Percentiles rank a stretch among this genome's conserved stretches.
Evolutionary conservation across 2,888 invertebrate genomes (phyloP).

Genomic region (Drosophila mulleri): DNA sequence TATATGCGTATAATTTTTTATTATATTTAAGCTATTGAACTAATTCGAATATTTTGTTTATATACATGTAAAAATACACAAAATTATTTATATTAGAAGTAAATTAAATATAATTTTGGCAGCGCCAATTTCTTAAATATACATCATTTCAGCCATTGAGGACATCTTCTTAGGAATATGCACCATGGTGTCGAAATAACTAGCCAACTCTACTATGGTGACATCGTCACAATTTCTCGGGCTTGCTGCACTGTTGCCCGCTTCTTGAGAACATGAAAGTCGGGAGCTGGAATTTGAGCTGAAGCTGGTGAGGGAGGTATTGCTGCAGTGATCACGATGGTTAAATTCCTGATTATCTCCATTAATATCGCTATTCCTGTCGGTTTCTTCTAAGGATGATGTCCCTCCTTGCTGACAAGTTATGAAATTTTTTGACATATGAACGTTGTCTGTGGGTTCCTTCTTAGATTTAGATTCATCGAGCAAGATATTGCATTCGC

Average conservation of each 20-base stretch:
- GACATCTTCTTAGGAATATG: conserved; percentile 99
- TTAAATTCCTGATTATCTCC: conserved; percentile 8
- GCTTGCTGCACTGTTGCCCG: conserved; percentile 85
- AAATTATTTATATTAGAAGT: background rate
- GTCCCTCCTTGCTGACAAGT: conserved; percentile 32
- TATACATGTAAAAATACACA: conserved; percentile 32
- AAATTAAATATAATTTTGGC: conserved; percentile 1
- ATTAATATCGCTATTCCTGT: conserved; percentile 5
- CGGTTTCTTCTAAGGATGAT: conserved; percentile 1
- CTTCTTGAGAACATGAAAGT: conserved; percentile 91
- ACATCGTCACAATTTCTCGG: conserved; percentile 87
- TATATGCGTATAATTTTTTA: conserved; percentile 17
- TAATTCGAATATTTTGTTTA: conserved; percentile 25
- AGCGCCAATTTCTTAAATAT: conserved; percentile 88
- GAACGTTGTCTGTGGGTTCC: conserved; percentile 47
- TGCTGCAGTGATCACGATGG: conserved; percentile 10
- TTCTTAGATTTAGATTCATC: conserved; percentile 67
- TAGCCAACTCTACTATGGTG: conserved; percentile 96
- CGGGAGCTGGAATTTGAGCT: conserved; percentile 22
- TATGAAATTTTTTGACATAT: conserved; percentile 37
- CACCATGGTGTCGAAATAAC: conserved; percentile 97
- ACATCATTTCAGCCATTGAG: conserved; percentile 99
- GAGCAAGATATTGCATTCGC: conserved; percentile 76
- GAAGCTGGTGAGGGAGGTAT: conserved; percentile 9
- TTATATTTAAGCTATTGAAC: conserved; percentile 37